Evolutionary conservation across 2,113 vertebrate species (phyloP).

Genomic region (Artemisiospiza belli): DNA sequence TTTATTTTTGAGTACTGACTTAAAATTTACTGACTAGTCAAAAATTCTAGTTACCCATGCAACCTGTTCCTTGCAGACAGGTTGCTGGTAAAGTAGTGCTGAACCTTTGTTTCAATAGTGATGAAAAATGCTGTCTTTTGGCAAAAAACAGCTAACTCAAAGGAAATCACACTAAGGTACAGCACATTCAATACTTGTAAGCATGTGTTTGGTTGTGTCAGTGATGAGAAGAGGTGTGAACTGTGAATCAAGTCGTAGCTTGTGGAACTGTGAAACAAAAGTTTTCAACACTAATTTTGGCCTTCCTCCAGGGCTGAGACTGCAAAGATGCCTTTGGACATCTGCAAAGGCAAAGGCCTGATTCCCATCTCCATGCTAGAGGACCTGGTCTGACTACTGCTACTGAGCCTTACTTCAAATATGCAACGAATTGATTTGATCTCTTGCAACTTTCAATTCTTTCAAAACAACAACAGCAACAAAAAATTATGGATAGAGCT

Average conservation of each 20-base stretch:
- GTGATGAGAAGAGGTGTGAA: neutral
- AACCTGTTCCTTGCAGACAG: neutral
- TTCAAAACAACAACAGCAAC: neutral
- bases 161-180: neutral
- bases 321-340: neutral
- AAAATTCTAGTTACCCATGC: neutral
- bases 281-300: neutral
- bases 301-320: neutral
- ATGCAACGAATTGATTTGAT: neutral
- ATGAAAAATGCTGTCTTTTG: neutral
- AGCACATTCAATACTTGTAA: neutral
- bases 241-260: neutral
- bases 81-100: neutral
- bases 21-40: neutral
- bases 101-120: neutral
- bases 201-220: neutral
- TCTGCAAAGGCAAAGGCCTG: neutral
- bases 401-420: neutral
- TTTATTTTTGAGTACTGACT: conserved; percentile 1
- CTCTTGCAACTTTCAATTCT: neutral
- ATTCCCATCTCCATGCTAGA: neutral
- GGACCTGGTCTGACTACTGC: neutral
- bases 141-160: neutral
- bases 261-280: neutral
- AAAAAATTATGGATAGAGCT: neutral